Base-by-base conservation (phyloP, 2,113 vertebrate species). In the Chascanopsetta lugubris region DNA sequence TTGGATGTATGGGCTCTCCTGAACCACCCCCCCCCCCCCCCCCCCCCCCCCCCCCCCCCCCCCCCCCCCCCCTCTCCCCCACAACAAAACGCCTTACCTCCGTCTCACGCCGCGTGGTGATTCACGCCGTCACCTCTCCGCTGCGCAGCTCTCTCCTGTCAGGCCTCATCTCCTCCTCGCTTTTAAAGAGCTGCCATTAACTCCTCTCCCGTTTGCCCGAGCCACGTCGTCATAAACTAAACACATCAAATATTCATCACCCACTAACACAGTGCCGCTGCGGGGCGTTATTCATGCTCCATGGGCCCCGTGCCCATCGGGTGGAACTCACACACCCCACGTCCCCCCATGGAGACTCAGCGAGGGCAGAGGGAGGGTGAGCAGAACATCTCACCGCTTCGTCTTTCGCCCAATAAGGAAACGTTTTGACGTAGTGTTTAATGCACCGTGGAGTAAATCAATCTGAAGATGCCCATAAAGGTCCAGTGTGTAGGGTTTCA, bases 211-310 rank as follows among this genome's bases (percentile, higher is more conserved):
- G 45, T 27, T 6, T 17, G 40, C 4, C 36, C 5, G 36, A 34
- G 63, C 30, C 20, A 17, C 3, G 48, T 29, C 76, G 72, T 73
- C 56, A 59, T 72, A 54, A 73, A 55, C 80, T 72, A 65, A 86
- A 82, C 63, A 77, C 40, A 81, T 84, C 43, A 77, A 84, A 84
- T 80, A 82, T 81, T 83, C 77, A 84, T 22, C 45, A 13, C 27
- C 59, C 25, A 29, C 54, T 13, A 25, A 49, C 54, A 54, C 32
- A 51, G 50, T 45, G 27, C 48, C 45, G 17, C 60, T 54, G 13
- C 47, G 21, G 24, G 58, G 22, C 13, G 32, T 61, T 64, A 55
- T 58, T 72, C 56, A 58, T 65, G 8, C 29, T 49, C 54, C 25
- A 15, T 36, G 40, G 36, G 20, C 49, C 21, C 15, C 42, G n/a